Evolutionary conservation across 2,888 invertebrate genomes (phyloP), one percentile per base, ranked within the genome.

Genomic region (Phorcus lineatus): DNA sequence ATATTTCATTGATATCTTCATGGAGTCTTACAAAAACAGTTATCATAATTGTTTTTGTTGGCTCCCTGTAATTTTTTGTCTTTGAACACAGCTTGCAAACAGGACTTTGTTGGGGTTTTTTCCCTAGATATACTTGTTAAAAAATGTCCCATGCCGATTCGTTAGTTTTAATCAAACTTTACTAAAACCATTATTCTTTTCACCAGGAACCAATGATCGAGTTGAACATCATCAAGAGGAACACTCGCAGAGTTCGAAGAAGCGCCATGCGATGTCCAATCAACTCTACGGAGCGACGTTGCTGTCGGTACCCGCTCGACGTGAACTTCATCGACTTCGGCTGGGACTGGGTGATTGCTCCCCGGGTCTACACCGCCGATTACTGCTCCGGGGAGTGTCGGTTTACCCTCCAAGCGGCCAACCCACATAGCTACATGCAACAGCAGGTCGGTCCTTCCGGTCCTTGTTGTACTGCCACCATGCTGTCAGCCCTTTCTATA

Each of bases 311-410:
- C 93, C 98, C 98, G 0, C 94, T 99, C 66, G 96, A 96, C 17
- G 97, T 99, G 19, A 97, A 98, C 94, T 99, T 99, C 93, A 96
- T 97, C 88, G 96, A 96, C 91, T 98, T 99, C 92, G 98, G 98
- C 36, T 99, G 98, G 98, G 97, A 98, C 92, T 99, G 98, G 96
- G 97, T 99, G 90, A 97, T 99, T 81, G 98, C 98, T 0, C 99
- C 99, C 0, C 97, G 97, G 90, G 95, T 96, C 88, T 99, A 98
- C 94, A 96, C 97, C 91, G 98, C 99, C 9, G 97, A 97, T 94
- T 98, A 98, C 94, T 99, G 99, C 94, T 96, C 97, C 79, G 98
- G 99, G 9, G 97, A 98, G 90, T 99, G 99, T 93, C 96, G 96
- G 0, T 96, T 96, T 93, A 96, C 97, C 77, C 97, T 97, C 92